Percentiles rank a stretch among this genome's conserved stretches.
These are phyloP conservation scores for Puffinus mauretanicus DNA, from an alignment of 2,113 vertebrate species.

Conservation along the genomic window DNA sequence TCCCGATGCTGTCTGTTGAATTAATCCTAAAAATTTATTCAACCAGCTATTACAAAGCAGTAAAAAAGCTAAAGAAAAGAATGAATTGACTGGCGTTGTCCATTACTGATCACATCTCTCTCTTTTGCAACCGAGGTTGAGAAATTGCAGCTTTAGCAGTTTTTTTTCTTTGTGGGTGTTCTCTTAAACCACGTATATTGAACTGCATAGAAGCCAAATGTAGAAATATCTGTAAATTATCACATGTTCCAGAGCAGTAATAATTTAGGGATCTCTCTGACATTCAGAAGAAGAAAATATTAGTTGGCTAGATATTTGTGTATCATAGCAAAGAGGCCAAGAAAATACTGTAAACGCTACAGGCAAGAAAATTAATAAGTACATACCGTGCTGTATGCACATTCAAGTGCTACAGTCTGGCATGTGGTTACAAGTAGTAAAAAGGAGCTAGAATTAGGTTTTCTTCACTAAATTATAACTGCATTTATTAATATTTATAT, in stretches of 20 bases:
- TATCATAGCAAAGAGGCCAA: background rate
- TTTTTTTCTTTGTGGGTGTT: background rate
- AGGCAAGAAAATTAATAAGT: conserved; percentile 12
- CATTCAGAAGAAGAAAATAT: conserved; percentile 18
- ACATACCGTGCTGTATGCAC: background rate
- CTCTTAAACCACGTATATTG: conserved; percentile 11
- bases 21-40: background rate
- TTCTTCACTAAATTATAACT: conserved; percentile 1
- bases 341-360: conserved; percentile 30
- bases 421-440: background rate
- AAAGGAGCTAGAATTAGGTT: background rate
- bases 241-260: background rate
- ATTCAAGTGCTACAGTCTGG: background rate
- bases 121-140: background rate
- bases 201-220: background rate
- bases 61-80: conserved; percentile 11
- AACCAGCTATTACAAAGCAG: conserved; percentile 5
- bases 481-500: background rate
- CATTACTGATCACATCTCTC: background rate
- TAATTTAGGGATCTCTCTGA: background rate
- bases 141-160: background rate
- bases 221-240: conserved; percentile 6
- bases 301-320: conserved; percentile 4
- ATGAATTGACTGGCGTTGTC: background rate
- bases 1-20: background rate